phyloP scores from a whole-genome alignment of 2,888 invertebrate genomes.

The Cremastobaeus sp. region DNA sequence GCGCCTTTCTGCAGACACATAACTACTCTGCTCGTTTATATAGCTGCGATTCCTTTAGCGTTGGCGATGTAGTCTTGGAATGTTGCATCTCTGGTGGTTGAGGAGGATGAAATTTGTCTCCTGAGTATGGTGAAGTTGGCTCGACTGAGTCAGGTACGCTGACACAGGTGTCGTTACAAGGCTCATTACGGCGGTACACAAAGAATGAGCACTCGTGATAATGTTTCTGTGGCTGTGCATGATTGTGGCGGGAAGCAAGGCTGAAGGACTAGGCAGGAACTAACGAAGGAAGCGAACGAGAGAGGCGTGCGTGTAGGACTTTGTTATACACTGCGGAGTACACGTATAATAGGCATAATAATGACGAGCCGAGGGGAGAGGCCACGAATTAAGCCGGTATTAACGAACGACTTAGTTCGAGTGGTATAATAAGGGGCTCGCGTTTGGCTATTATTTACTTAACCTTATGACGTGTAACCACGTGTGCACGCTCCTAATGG shows the following conservation, averaged over 20 bases:
- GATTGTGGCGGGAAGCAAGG: conserved; percentile 33
- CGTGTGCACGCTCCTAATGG: conserved; percentile 70
- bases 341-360: conserved; percentile 45
- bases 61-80: too few relatives aligned
- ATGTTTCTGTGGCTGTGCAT: conserved; percentile 22
- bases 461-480: conserved; percentile 67
- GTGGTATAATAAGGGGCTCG: conserved; percentile 71
- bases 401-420: conserved; percentile 72
- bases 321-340: not conserved
- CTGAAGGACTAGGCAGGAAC: conserved; percentile 16
- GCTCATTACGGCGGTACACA: too few relatives aligned
- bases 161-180: too few relatives aligned
- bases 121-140: too few relatives aligned
- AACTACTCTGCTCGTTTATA: too few relatives aligned
- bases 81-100: too few relatives aligned
- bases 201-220: too few relatives aligned
- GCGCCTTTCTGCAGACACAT: too few relatives aligned
- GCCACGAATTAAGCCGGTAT: conserved; percentile 65
- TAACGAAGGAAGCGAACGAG: conserved; percentile 32
- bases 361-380: conserved; percentile 39
- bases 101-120: too few relatives aligned
- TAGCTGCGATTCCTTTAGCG: too few relatives aligned
- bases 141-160: too few relatives aligned
- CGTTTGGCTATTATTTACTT: conserved; percentile 73
- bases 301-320: conserved; percentile 16